Conservation (phyloP, 2,113 vertebrate species). For the Actinemys pallida region DNA sequence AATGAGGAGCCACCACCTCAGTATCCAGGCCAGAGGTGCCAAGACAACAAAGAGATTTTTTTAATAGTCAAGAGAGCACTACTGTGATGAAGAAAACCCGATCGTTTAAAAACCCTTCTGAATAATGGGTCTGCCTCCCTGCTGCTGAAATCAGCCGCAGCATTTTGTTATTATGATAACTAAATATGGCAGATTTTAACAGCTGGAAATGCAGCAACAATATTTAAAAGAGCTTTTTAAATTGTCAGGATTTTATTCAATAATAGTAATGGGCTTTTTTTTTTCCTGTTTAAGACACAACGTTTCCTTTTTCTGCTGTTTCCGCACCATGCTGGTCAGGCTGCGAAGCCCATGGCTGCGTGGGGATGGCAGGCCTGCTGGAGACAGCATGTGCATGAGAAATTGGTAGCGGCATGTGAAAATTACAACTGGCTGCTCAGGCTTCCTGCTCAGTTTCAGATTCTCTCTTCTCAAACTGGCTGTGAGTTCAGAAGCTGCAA, state of each 20-base stretch:
- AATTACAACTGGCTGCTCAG: not conserved
- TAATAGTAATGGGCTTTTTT: slow-evolving; percentile 69
- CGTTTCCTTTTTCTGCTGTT: not conserved
- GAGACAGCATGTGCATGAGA: not conserved
- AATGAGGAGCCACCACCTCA: not conserved
- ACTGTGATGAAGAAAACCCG: slow-evolving; percentile 66
- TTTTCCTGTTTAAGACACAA: slow-evolving; percentile 65
- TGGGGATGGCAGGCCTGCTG: slow-evolving; percentile 41
- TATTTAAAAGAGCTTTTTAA: slow-evolving; percentile 78
- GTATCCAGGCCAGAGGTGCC: slow-evolving; percentile 30
- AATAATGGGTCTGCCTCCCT: slow-evolving; percentile 74
- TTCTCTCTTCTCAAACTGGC: not conserved
- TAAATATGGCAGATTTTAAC: slow-evolving; percentile 80
- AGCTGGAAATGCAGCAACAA: slow-evolving; percentile 82
- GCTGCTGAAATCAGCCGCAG: slow-evolving; percentile 79
- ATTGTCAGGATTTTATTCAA: slow-evolving; percentile 76
- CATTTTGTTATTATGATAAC: slow-evolving; percentile 80
- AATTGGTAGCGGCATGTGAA: not conserved
- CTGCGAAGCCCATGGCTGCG: not conserved
- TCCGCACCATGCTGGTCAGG: not conserved
- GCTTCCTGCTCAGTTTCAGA: not conserved
- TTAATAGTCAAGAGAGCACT: slow-evolving; percentile 57
- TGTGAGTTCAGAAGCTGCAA: not conserved
- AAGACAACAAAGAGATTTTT: slow-evolving; percentile 60
- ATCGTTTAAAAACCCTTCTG: slow-evolving; percentile 68